These are phyloP conservation scores for Drosophila lowei DNA, from an alignment of 1,140 invertebrate species.

Conservation along the genomic window DNA sequence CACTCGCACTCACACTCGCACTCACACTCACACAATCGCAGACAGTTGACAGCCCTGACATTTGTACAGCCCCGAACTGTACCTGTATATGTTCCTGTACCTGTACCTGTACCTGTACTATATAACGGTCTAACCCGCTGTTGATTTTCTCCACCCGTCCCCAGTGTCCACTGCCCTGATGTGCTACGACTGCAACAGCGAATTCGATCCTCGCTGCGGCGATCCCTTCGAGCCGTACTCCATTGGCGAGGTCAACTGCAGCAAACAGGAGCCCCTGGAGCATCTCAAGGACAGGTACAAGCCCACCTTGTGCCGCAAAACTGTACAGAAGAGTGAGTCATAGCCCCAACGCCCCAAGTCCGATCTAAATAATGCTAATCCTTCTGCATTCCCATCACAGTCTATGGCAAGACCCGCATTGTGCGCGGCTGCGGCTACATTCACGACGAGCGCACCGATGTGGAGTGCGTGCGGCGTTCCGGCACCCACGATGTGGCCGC, in stretches of 20 bases:
- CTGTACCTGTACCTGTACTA: too few relatives aligned
- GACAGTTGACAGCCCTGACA: constrained; percentile 5
- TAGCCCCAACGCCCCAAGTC: background rate
- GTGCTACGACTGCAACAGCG: constrained; percentile 94
- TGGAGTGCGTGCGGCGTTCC: constrained; percentile 86
- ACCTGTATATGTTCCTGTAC: background rate
- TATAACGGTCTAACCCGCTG: background rate
- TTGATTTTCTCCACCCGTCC: constrained; percentile 19
- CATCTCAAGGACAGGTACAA: constrained; percentile 86
- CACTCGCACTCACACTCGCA: too few relatives aligned
- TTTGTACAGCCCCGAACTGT: constrained; percentile 9
- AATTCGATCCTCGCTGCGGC: constrained; percentile 92
- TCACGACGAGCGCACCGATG: constrained; percentile 85
- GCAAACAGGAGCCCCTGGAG: constrained; percentile 87
- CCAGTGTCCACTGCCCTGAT: constrained; percentile 83
- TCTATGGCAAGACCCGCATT: constrained; percentile 88
- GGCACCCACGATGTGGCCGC: constrained; percentile 90
- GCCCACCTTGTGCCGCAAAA: constrained; percentile 91
- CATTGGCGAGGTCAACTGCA: constrained; percentile 92
- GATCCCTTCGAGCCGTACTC: constrained; percentile 92
- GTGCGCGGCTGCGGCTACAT: constrained; percentile 91
- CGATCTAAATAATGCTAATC: background rate
- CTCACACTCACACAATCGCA: constrained; percentile 7
- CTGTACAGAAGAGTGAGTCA: constrained; percentile 86
- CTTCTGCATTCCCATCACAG: constrained; percentile 78